Conservation (phyloP, 2,888 invertebrate species). For the Rapana venosa region DNA sequence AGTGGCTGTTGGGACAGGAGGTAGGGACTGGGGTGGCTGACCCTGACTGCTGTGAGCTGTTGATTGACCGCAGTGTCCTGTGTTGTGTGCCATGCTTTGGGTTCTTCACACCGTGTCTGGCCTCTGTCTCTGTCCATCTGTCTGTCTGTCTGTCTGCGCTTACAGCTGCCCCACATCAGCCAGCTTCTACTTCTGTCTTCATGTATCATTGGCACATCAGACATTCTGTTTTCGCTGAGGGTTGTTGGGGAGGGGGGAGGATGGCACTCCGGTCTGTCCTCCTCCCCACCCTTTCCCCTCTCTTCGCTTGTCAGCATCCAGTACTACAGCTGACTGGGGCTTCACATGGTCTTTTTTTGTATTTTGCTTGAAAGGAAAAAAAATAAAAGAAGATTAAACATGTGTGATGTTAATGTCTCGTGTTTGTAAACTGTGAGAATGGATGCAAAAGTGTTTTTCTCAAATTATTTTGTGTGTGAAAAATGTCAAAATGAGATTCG, state of each 20-base stretch:
- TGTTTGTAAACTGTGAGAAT: neutral
- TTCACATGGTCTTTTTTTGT: conserved; percentile 26
- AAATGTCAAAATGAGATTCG: no score
- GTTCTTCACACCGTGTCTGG: conserved; percentile 6
- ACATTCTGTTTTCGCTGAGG: conserved; percentile 1
- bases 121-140: neutral
- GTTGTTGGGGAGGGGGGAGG: neutral
- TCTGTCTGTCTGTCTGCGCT: conserved; percentile 18
- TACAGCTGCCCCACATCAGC: conserved; percentile 15
- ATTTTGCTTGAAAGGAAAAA: conserved; percentile 31
- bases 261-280: neutral
- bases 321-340: conserved; percentile 19
- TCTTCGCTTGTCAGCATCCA: conserved; percentile 12
- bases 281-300: neutral
- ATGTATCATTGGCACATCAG: conserved; percentile 22
- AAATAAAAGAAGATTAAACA: conserved; percentile 19
- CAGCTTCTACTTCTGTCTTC: conserved; percentile 22
- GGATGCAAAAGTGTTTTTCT: neutral
- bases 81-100: conserved; percentile 28
- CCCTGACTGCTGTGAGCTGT: neutral
- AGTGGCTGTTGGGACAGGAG: neutral
- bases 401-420: neutral
- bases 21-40: neutral
- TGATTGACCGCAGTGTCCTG: conserved; percentile 8
- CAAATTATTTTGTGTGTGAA: no score